Percentiles rank a stretch among this genome's conserved stretches.
Evolutionary conservation across 2,797 vertebrate species (phyloP).

Genomic region (Saxicola maurus): DNA sequence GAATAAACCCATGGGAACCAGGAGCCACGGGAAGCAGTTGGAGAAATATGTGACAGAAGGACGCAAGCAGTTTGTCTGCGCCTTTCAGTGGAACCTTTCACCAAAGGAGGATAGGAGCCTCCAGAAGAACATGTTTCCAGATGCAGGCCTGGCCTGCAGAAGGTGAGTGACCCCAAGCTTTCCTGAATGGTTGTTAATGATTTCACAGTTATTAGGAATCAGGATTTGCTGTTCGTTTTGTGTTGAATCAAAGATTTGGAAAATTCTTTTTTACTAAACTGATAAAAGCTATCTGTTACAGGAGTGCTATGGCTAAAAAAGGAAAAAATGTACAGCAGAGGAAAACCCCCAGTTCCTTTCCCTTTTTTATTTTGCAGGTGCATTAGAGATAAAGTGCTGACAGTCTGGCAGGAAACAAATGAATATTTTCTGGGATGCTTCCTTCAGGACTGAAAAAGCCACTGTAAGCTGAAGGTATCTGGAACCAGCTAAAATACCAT

Average conservation of each 20-base stretch:
- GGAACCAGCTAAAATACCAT: not conserved
- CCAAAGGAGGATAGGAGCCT: not conserved
- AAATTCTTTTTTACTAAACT: not conserved
- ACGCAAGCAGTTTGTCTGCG: not conserved
- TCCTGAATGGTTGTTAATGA: not conserved
- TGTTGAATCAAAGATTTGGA: not conserved
- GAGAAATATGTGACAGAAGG: not conserved
- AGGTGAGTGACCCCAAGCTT: constrained; percentile 18
- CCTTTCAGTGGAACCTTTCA: not conserved
- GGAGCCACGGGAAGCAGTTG: not conserved
- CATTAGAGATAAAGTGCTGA: not conserved
- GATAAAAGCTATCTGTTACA: not conserved
- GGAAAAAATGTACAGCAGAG: accelerated
- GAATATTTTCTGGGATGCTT: not conserved
- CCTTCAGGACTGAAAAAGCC: not conserved
- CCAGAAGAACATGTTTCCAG: not conserved
- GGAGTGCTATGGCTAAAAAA: not conserved
- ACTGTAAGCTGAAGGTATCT: not conserved
- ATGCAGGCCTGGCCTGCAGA: not conserved
- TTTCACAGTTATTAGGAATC: not conserved
- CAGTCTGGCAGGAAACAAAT: not conserved
- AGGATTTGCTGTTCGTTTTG: not conserved
- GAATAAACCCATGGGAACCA: not conserved
- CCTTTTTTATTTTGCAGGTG: not conserved
- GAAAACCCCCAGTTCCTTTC: not conserved